Conservation (phyloP, 2,888 invertebrate species). For the Syritta pipiens region DNA sequence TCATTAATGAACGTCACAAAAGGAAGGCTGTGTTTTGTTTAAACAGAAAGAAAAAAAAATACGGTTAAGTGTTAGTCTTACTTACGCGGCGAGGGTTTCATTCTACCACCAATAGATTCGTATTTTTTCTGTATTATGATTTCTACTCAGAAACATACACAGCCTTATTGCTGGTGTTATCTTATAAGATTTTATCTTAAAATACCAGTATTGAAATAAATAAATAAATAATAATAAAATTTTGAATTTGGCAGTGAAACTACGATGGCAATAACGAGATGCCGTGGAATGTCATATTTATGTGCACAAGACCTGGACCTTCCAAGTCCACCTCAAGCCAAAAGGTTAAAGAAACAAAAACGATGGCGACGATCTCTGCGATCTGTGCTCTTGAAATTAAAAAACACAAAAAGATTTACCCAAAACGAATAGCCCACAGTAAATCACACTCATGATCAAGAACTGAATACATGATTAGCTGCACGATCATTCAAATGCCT, state of each 20-base stretch:
- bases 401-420: background rate
- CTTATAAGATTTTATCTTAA: too few species aligned
- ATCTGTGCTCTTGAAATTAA: conserved; percentile 15
- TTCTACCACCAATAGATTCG: too few species aligned
- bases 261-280: too few species aligned
- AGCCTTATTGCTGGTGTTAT: too few species aligned
- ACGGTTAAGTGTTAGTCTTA: too few species aligned
- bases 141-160: too few species aligned
- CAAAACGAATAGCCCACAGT: conserved; percentile 20
- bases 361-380: background rate
- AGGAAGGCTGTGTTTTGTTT: conserved; percentile 60
- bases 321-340: conserved; percentile 10
- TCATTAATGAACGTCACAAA: conserved; percentile 68
- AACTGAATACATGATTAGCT: conserved; percentile 52
- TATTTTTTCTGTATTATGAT: too few species aligned
- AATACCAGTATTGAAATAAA: too few species aligned
- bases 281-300: too few species aligned
- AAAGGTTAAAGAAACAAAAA: conserved; percentile 34
- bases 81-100: too few species aligned
- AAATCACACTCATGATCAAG: conserved; percentile 51
- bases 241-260: too few species aligned
- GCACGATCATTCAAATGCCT: background rate
- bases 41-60: conserved; percentile 48
- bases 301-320: conserved; percentile 6
- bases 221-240: too few species aligned